Evolutionary conservation across 2,797 vertebrate species (phyloP).

Genomic region (Anabas testudineus): DNA sequence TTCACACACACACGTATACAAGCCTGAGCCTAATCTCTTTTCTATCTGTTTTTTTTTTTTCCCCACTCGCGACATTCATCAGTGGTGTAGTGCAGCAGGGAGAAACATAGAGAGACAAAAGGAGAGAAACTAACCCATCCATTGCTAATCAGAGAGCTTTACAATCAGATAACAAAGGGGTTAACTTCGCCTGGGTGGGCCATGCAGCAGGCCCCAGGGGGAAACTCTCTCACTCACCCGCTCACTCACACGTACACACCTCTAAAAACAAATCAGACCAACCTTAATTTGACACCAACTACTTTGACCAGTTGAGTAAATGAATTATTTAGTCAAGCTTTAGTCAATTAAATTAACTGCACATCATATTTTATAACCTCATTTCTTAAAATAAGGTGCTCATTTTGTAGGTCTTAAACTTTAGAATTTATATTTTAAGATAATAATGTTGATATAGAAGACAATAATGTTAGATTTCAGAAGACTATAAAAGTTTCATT

Average conservation of each 20-base stretch:
- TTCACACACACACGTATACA: slow-evolving; percentile 15
- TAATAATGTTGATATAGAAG: no score
- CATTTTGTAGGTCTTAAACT: neutral
- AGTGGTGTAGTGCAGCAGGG: slow-evolving; percentile 51
- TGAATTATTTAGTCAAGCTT: neutral
- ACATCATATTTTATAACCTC: neutral
- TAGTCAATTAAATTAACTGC: neutral
- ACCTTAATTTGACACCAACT: slow-evolving; percentile 6
- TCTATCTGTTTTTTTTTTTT: slow-evolving; percentile 28
- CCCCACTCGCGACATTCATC: slow-evolving; percentile 59
- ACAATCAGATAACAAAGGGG: slow-evolving; percentile 86
- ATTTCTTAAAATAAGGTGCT: neutral
- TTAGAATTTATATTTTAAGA: neutral
- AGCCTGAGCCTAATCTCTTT: slow-evolving; percentile 46
- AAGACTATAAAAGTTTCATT: neutral
- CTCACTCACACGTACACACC: neutral
- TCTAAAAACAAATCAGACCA: neutral
- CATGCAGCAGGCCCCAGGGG: slow-evolving; percentile 34
- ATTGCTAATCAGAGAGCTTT: slow-evolving; percentile 80
- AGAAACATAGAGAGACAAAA: slow-evolving; percentile 53
- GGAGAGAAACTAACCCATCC: slow-evolving; percentile 69
- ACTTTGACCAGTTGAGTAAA: neutral
- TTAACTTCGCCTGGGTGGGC: slow-evolving; percentile 85
- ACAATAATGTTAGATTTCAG: no score
- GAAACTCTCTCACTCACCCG: slow-evolving; percentile 28